Percentiles rank a stretch among this genome's conserved stretches.
phyloP scores from a whole-genome alignment of 92 coral and sea anemone genomes.

The Phenganax stokvisi region DNA sequence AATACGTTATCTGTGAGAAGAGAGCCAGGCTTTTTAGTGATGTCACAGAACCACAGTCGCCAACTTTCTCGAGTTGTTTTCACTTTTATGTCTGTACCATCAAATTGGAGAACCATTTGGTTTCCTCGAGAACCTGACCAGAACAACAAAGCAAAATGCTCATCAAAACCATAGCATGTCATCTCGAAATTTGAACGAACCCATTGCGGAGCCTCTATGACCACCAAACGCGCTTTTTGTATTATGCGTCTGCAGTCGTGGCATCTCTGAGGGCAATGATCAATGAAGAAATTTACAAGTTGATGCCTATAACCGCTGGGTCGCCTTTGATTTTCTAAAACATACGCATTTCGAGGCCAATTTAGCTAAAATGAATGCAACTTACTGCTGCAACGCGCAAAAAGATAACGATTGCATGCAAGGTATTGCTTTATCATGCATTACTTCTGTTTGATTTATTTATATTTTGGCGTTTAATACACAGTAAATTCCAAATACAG shows the following conservation, averaged over 20 bases:
- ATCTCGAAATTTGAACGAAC: not conserved
- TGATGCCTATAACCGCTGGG: conserved; percentile 1
- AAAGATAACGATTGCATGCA: too few relatives aligned
- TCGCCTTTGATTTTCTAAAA: not conserved
- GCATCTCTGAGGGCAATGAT: not conserved
- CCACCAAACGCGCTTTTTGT: not conserved
- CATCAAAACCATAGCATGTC: not conserved
- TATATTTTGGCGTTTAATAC: too few relatives aligned
- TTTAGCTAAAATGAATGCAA: too few relatives aligned
- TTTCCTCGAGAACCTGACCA: conserved; percentile 2
- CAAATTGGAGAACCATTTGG: not conserved
- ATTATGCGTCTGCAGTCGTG: not conserved
- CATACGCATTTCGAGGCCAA: too few relatives aligned
- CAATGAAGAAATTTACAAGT: not conserved
- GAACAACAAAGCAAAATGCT: not conserved
- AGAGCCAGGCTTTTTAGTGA: not conserved
- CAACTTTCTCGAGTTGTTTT: not conserved
- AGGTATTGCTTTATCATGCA: too few relatives aligned
- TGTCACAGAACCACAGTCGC: not conserved
- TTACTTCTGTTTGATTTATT: too few relatives aligned
- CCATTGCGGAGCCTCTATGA: not conserved
- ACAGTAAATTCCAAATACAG: too few relatives aligned
- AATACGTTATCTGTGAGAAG: not conserved
- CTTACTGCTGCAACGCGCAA: too few relatives aligned
- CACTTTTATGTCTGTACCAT: not conserved